Evolutionary conservation across 2,888 invertebrate species (phyloP).

Genomic region (Sesia apiformis): DNA sequence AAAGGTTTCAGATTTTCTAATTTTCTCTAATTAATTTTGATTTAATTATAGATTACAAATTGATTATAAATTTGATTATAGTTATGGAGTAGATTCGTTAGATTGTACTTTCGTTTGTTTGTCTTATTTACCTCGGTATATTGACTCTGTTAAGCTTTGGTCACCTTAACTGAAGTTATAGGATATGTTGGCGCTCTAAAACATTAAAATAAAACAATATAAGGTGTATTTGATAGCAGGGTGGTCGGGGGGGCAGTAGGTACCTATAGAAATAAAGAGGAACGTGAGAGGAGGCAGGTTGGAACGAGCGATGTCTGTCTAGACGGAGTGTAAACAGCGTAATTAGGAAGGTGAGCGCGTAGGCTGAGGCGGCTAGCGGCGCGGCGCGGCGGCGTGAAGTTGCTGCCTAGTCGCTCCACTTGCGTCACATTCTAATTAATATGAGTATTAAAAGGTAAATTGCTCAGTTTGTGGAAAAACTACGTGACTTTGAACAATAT

Average conservation of each 20-base stretch:
- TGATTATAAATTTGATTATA: too few relatives aligned
- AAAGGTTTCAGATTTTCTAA: too few relatives aligned
- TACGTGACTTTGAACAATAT: not conserved
- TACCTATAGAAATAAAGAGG: conserved; percentile 5
- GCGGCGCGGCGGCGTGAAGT: conserved; percentile 15
- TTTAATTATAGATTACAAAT: too few relatives aligned
- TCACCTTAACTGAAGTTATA: not conserved
- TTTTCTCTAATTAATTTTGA: too few relatives aligned
- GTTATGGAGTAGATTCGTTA: too few relatives aligned
- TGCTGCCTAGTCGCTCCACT: conserved; percentile 1
- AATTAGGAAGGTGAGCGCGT: conserved; percentile 67
- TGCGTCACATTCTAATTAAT: conserved; percentile 47
- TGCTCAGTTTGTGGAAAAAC: conserved; percentile 4
- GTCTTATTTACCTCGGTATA: too few relatives aligned
- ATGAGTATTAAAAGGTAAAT: conserved; percentile 24
- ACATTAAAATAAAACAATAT: conserved; percentile 6
- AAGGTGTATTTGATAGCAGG: conserved; percentile 21
- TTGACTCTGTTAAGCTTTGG: too few relatives aligned
- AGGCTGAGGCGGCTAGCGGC: conserved; percentile 29
- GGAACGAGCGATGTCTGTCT: conserved; percentile 51
- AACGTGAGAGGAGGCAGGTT: conserved; percentile 33
- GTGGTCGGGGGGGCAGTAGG: conserved; percentile 6
- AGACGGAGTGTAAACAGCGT: conserved; percentile 50
- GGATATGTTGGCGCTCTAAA: not conserved
- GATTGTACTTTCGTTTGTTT: too few relatives aligned